Evolutionary conservation across 2,888 invertebrate genomes (phyloP).

Genomic region (Platycheirus albimanus): DNA sequence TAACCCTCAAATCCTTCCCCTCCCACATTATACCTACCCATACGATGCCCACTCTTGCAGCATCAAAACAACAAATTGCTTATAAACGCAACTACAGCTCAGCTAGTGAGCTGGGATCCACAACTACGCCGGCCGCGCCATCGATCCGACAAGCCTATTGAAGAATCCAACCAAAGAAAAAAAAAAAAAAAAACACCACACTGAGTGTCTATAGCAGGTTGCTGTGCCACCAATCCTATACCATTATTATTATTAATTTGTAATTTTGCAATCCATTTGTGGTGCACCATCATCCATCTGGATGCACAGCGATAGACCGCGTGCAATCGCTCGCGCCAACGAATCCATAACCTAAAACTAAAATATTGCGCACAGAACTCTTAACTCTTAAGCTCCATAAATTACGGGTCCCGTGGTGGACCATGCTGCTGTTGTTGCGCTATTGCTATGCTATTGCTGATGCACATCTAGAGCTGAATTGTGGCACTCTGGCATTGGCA

Average conservation of each 20-base stretch:
- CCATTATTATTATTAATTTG: slow-evolving; percentile 74
- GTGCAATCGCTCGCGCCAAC: slow-evolving; percentile 55
- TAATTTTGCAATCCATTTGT: slow-evolving; percentile 74
- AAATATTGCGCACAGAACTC: slow-evolving; percentile 56
- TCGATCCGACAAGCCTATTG: slow-evolving; percentile 17
- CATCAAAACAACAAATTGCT: slow-evolving; percentile 44
- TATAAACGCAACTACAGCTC: slow-evolving; percentile 37
- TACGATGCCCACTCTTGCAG: neutral
- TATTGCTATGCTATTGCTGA: too few species aligned
- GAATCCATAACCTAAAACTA: slow-evolving; percentile 69
- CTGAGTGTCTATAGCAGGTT: slow-evolving; percentile 54
- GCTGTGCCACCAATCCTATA: slow-evolving; percentile 62
- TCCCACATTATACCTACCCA: slow-evolving; percentile 33
- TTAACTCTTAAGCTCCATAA: slow-evolving; percentile 65
- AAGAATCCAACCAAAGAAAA: slow-evolving; percentile 17
- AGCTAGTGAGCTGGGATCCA: neutral
- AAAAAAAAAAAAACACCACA: slow-evolving; percentile 11
- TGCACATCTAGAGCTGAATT: slow-evolving; percentile 31
- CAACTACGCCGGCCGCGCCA: slow-evolving; percentile 14
- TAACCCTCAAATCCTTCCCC: slow-evolving; percentile 48
- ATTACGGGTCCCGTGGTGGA: slow-evolving; percentile 36
- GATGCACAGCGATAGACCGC: slow-evolving; percentile 16
- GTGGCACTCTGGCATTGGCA: neutral
- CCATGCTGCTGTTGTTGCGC: slow-evolving; percentile 44
- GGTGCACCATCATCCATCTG: slow-evolving; percentile 69